These are phyloP conservation scores for Itoplectis maculator DNA, from an alignment of 2,888 invertebrate species.

Conservation along the genomic window DNA sequence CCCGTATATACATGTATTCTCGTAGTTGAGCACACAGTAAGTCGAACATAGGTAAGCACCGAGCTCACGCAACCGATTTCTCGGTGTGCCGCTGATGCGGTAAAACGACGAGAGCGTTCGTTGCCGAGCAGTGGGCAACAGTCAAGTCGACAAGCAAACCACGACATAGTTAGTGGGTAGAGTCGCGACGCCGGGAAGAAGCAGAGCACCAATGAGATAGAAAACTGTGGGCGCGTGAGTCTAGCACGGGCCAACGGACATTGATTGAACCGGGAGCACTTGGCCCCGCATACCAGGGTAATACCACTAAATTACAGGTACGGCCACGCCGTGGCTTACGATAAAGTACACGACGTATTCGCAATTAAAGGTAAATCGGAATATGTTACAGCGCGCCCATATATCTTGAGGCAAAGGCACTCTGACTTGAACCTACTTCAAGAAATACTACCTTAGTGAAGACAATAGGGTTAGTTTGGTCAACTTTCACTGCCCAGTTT, in stretches of 20 bases:
- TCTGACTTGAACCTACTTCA: background rate
- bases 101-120: conserved; percentile 40
- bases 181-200: background rate
- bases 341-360: conserved; percentile 74
- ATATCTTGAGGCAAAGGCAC: conserved; percentile 5
- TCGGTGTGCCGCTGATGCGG: conserved; percentile 41
- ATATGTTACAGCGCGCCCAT: conserved; percentile 41
- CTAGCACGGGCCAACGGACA: conserved; percentile 70
- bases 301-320: conserved; percentile 80
- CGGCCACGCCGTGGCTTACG: conserved; percentile 66
- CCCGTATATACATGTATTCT: conserved; percentile 8
- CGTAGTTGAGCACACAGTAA: conserved; percentile 11
- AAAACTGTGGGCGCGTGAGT: conserved; percentile 44
- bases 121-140: conserved; percentile 36
- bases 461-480: background rate
- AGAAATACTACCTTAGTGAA: background rate
- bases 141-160: conserved; percentile 47
- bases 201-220: conserved; percentile 48
- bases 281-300: conserved; percentile 80
- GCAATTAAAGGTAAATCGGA: conserved; percentile 76
- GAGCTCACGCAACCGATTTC: conserved; percentile 67
- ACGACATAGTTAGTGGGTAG: conserved; percentile 39
- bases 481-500: background rate
- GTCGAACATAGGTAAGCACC: conserved; percentile 60
- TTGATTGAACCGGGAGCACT: conserved; percentile 81